phyloP scores from a whole-genome alignment of 2,888 invertebrate genomes.

The Endotricha flammealis region DNA sequence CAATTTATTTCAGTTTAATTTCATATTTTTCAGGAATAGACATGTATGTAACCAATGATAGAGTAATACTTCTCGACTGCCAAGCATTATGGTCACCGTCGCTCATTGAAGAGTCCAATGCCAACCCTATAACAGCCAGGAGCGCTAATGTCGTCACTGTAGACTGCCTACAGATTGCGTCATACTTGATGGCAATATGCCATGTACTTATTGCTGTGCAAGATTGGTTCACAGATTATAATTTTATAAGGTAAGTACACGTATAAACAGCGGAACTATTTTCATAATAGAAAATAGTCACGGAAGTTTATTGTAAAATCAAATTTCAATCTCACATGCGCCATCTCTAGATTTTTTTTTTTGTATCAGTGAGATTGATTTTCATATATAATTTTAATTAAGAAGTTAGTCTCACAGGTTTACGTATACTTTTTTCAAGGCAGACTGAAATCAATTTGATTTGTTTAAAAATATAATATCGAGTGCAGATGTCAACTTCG shows the following conservation, averaged over 20 bases:
- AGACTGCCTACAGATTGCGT: conserved; percentile 87
- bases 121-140: conserved; percentile 69
- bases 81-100: conserved; percentile 90
- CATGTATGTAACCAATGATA: conserved; percentile 84
- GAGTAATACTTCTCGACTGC: conserved; percentile 92
- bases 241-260: conserved; percentile 83
- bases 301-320: no score
- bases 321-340: no score
- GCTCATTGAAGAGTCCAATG: conserved; percentile 78
- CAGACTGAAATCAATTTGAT: no score
- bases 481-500: no score
- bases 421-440: no score
- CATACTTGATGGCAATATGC: conserved; percentile 92
- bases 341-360: not conserved
- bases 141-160: conserved; percentile 78
- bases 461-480: no score
- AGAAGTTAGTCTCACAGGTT: no score
- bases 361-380: no score
- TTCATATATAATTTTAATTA: no score
- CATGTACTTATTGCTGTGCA: conserved; percentile 93
- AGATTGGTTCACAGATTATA: conserved; percentile 93
- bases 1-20: no score
- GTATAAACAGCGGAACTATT: no score
- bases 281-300: no score
- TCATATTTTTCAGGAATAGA: conserved; percentile 83